Conservation (phyloP, 2,113 vertebrate species). For the Petrocephalus microphthalmus region DNA sequence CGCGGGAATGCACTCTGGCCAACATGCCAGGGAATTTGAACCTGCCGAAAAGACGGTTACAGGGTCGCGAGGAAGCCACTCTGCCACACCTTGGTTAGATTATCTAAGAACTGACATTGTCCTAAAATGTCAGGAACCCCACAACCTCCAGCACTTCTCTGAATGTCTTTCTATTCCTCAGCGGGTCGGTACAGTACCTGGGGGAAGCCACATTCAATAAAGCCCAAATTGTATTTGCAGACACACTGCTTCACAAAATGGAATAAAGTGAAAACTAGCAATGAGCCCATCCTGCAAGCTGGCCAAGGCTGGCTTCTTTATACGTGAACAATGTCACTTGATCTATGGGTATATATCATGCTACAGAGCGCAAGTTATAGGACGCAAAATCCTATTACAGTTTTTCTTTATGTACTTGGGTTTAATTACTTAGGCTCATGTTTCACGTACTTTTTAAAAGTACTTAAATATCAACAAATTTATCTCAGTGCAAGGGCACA, state of each 20-base stretch:
- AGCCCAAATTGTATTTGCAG: background rate
- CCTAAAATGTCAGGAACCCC: background rate
- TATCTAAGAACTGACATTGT: constrained; percentile 28
- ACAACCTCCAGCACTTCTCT: background rate
- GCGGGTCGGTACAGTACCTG: background rate
- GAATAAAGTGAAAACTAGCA: background rate
- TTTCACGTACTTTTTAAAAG: background rate
- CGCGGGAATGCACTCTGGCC: background rate
- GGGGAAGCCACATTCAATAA: background rate
- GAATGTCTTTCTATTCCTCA: background rate
- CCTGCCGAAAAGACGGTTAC: background rate
- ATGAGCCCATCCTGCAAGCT: background rate
- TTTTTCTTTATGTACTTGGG: background rate
- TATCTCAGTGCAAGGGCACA: background rate
- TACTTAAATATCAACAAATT: background rate
- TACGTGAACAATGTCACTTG: background rate
- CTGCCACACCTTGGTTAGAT: background rate
- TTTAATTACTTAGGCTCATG: background rate
- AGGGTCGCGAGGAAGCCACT: background rate
- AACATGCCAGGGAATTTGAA: background rate
- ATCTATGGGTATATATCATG: background rate
- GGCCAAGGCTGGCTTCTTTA: background rate
- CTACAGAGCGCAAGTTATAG: background rate
- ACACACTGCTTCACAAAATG: background rate
- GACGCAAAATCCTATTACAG: background rate